Evolutionary conservation across 1,140 invertebrate species (phyloP).

Genomic region (Papilio machaon): DNA sequence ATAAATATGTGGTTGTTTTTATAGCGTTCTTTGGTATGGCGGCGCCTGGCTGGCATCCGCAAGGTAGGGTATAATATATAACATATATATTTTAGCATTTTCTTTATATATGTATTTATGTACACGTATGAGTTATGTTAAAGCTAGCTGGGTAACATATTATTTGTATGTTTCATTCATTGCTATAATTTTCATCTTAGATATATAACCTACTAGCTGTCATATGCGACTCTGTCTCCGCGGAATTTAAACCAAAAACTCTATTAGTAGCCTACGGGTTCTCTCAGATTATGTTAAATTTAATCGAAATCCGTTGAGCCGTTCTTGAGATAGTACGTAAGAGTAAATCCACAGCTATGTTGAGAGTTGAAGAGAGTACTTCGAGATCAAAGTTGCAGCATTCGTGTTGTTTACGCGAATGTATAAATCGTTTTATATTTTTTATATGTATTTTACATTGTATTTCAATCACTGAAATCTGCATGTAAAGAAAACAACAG

Average conservation of each 20-base stretch:
- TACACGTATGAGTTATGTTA: background rate
- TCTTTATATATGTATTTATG: background rate
- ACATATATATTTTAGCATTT: background rate
- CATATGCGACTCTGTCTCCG: too few species aligned
- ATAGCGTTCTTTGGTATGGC: slow-evolving; percentile 63
- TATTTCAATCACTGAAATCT: background rate
- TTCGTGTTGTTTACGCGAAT: background rate
- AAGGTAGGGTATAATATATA: slow-evolving; percentile 46
- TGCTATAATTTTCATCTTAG: too few species aligned
- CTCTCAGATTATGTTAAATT: too few species aligned
- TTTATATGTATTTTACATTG: background rate
- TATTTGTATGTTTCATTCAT: background rate
- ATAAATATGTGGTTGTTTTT: slow-evolving; percentile 39
- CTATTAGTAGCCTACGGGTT: too few species aligned
- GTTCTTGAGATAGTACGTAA: too few species aligned
- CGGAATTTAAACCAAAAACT: too few species aligned
- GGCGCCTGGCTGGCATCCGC: slow-evolving; percentile 62
- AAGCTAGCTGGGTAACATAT: background rate
- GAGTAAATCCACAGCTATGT: too few species aligned
- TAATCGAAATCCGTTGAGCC: too few species aligned
- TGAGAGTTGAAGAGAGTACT: too few species aligned
- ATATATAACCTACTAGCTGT: too few species aligned
- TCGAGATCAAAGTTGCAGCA: too few species aligned
- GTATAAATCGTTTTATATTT: background rate
- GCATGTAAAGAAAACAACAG: background rate